These are phyloP conservation scores for Sesia bembeciformis DNA, from an alignment of 2,888 invertebrate species.

Conservation along the genomic window DNA sequence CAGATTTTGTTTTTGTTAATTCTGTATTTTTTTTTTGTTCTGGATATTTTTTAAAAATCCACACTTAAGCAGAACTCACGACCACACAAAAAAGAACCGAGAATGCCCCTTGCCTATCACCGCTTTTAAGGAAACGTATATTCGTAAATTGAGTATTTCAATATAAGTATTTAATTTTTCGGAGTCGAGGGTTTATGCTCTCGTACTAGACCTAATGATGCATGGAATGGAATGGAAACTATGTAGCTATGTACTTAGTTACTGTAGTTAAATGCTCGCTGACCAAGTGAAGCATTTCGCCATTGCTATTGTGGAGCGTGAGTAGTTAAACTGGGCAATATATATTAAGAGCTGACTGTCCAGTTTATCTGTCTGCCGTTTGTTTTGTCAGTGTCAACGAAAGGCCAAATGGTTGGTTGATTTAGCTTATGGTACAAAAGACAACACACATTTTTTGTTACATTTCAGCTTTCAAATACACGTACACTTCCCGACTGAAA, in stretches of 20 bases:
- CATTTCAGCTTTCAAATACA: neutral
- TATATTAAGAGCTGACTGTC: neutral
- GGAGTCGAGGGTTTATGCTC: no score
- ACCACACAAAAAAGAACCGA: no score
- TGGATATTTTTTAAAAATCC: no score
- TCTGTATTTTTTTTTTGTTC: no score
- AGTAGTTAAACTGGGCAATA: neutral
- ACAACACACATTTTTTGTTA: neutral
- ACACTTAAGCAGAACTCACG: no score
- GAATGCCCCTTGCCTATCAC: no score
- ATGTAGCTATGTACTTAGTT: neutral
- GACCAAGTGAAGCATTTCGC: neutral
- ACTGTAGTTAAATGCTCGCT: neutral
- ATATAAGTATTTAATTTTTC: no score
- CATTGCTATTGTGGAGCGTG: neutral
- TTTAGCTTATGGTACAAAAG: no score
- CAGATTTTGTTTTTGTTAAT: no score
- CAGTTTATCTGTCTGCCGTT: neutral
- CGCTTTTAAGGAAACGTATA: no score
- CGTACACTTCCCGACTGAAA: neutral
- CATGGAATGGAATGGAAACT: neutral
- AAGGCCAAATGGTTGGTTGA: neutral
- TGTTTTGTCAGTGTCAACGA: neutral
- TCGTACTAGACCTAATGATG: no score
- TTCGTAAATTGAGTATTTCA: no score